These are phyloP conservation scores for Sitta europaea DNA, from an alignment of 2,113 vertebrate genomes.

Conservation along the genomic window DNA sequence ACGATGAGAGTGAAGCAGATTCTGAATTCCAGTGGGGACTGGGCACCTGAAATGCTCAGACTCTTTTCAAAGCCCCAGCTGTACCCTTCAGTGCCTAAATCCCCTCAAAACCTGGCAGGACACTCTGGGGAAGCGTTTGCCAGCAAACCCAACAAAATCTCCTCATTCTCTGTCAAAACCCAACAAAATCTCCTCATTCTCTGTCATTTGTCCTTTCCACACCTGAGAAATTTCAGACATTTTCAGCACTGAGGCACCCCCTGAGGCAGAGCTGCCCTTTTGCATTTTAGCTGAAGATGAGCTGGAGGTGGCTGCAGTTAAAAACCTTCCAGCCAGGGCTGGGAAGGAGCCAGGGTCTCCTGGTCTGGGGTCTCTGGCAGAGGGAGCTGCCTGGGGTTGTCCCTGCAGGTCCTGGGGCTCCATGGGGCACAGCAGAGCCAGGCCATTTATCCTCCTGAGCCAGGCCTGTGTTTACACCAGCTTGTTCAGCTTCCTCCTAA, in stretches of 20 bases:
- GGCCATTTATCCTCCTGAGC: constrained; percentile 60
- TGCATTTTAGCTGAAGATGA: not conserved
- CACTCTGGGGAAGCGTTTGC: not conserved
- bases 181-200: not conserved
- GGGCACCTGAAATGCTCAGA: not conserved
- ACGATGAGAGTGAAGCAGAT: not conserved
- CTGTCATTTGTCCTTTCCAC: not conserved
- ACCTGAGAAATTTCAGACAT: not conserved
- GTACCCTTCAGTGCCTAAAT: not conserved
- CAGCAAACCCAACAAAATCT: not conserved
- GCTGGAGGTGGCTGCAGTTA: not conserved
- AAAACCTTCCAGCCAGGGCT: not conserved
- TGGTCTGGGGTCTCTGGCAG: not conserved
- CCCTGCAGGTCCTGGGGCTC: not conserved
- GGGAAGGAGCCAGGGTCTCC: not conserved
- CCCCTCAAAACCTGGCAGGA: not conserved
- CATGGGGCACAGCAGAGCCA: not conserved
- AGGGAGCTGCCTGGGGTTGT: not conserved
- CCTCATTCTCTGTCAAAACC: not conserved
- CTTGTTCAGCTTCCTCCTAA: constrained; percentile 75
- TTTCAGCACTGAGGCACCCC: not conserved
- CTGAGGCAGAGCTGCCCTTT: not conserved
- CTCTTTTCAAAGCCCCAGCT: not conserved
- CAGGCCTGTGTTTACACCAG: constrained; percentile 72
- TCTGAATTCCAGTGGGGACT: not conserved